Base-by-base conservation (phyloP, 1,140 invertebrate species). In the Drosophila nannoptera region DNA sequence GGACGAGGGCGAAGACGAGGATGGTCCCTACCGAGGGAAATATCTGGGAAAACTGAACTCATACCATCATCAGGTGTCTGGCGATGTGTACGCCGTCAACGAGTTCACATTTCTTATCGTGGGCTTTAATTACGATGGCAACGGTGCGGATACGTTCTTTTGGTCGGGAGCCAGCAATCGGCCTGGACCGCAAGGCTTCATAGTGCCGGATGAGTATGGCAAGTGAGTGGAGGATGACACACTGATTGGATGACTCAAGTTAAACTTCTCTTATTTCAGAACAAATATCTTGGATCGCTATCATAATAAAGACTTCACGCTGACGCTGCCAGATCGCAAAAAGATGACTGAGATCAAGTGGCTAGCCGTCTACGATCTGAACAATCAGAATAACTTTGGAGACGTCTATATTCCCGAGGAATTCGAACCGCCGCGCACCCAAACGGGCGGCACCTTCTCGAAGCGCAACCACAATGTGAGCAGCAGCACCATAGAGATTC, bases 391-490 rank as follows among this genome's bases (percentile, higher is more conserved):
- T 87, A 94, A 96, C 16, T 97, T 96, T 90, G 97, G 95, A 0
- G 97, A 98, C 90, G 93, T 98, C 32, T 96, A 95, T 78, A 94
- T 98, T 72, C 96, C 96, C 0, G 96, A 98, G 75, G 96, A 96
- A 58, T 97, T 98, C 88, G 95, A 97, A 78, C 94, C 96, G n/a
- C 97, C 97, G 0, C 90, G 92, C 11, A 91, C 93, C 1, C 94
- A 96, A 73, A 91, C 90, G 48, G 92, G 96, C 4, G 93, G 93
- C 0, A 93, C 94, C 61, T 89, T 98, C 0, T 93, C 92, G 0
- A 92, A 92, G 60, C 92, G 92, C 71, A 93, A 92, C 1, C 93
- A 95, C 83, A 92, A 92, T 33, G 93, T 95, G 0, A 92, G 91
- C 40, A 95, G 95, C n/a, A 94, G 92, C 35, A 90, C 92, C 1